Evolutionary conservation across 2,888 invertebrate genomes (phyloP).

Genomic region (Orthonychiurus folsomi): DNA sequence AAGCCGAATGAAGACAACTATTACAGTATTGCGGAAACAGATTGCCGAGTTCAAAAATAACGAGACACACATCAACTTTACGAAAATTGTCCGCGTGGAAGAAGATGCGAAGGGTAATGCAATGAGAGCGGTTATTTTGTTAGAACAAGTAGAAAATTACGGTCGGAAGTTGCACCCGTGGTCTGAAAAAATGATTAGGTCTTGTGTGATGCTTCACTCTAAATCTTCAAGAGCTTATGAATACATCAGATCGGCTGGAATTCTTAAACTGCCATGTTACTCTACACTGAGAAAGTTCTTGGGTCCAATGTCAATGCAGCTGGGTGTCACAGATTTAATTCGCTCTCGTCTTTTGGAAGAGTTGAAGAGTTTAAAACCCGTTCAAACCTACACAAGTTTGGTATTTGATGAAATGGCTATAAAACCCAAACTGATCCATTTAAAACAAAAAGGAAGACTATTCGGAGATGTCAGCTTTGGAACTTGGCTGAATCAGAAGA

Average conservation of each 20-base stretch:
- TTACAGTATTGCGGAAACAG: too few species aligned
- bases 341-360: not conserved
- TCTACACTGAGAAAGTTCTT: not conserved
- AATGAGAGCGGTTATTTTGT: not conserved
- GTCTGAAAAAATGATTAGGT: not conserved
- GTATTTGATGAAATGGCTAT: conserved; percentile 11
- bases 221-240: not conserved
- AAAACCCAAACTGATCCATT: not conserved
- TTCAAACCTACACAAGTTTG: not conserved
- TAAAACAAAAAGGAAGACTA: not conserved
- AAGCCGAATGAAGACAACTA: too few species aligned
- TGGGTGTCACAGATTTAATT: conserved; percentile 1
- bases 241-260: not conserved
- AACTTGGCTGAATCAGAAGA: not conserved
- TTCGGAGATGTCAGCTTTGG: not conserved
- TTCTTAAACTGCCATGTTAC: not conserved
- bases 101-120: not conserved
- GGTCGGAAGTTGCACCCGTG: not conserved
- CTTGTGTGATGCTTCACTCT: not conserved
- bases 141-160: conserved; percentile 2
- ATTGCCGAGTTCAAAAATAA: too few species aligned
- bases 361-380: not conserved
- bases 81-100: too few species aligned
- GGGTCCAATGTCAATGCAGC: not conserved
- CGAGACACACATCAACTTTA: too few species aligned